Conservation (phyloP, 2,113 vertebrate species). For the mouse (Mus musculus) region GRCm39 chr13:63430001-63430500, state of each 20-base stretch:
- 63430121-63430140: neutral
- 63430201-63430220: neutral
- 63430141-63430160: neutral
- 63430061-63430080: slow-evolving; percentile 95
- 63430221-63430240: neutral
- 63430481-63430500: slow-evolving; percentile 64
- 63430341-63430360: neutral
- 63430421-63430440: slow-evolving; percentile 16
- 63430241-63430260: neutral
- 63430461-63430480: slow-evolving; percentile 25
- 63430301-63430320: neutral
- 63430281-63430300: neutral
- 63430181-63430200: neutral
- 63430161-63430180: neutral
- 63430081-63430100: rapidly evolving
- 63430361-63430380: neutral
- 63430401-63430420: neutral
- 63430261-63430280: neutral
- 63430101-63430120: neutral
- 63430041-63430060: slow-evolving; percentile 87
- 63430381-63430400: neutral
- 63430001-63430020: slow-evolving; percentile 87
- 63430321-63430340: neutral
- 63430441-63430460: neutral
- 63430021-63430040: slow-evolving; percentile 88